Evolutionary conservation across 2,113 vertebrate genomes (phyloP), one percentile per base, ranked within the genome.

Genomic region (Melanostigma gelatinosum): DNA sequence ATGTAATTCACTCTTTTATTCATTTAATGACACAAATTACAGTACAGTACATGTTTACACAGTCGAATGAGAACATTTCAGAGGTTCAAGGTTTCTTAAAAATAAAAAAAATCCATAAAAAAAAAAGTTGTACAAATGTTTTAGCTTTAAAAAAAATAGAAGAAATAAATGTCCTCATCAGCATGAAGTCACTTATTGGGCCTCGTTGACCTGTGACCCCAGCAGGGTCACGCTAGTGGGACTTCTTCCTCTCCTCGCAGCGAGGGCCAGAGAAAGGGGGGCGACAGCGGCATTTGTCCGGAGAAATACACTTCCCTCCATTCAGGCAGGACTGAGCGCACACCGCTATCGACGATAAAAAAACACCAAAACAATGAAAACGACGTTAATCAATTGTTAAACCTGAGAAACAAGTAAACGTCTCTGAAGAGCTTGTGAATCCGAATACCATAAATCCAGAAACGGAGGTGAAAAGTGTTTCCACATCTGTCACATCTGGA

Each of bases 231-330:
- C 75, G 57, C 91, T 80, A 94, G 79, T 88, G 60, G 54, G 29
- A 73, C 80, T 95, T 95, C 55, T 91, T 95, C 82, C 89, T 96
- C 84, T 96, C 95, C 46, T 93, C 92, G 4, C 96, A 97, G 83
- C 86, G 95, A 0, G 90, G 88, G 57, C 96, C 96, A 12, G 91
- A 94, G 88, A 92, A 96, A 0, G 90, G 92, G 32, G 85, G 82
- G 10, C 94, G 95, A 77, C 96, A 97, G 72, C 95, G 92, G 57
- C 97, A 97, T 57, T 93, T 91, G 0, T 96, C 87, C 0, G 96
- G 96, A 44, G 96, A 95, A 63, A 96, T 85, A 71, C 96, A 97
- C 88, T 97, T 97, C 20, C 96, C 96, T 85, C 96, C 96, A 0
- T 96, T 95, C 38, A 95, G 81, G 84, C 96, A 97, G 60, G 94